Evolutionary conservation across 2,797 vertebrate genomes (phyloP), one percentile per base, ranked within the genome.

Genomic region (Poecilia picta): DNA sequence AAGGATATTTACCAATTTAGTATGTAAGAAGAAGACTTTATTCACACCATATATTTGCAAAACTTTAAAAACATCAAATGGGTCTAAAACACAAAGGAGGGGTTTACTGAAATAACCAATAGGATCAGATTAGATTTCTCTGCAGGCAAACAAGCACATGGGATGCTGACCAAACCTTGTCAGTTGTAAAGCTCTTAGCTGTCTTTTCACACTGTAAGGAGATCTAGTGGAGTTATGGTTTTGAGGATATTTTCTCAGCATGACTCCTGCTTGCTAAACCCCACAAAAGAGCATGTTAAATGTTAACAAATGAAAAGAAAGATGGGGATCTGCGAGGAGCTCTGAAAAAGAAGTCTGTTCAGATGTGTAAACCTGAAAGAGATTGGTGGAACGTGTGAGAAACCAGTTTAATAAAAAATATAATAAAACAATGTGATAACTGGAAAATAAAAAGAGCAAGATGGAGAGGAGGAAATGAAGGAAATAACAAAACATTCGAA

Each of bases 401-500:
- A 82, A 72, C 36, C n/a, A 13, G 5, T 72, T 51, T n/a, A 36
- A 62, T 15, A 70, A 86, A 73, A 18, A 55, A 45, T 45, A 77
- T 33, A 66, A 28, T 25, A 41, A 41, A 68, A 80, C 41, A 81
- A 43, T 59, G 28, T 15, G 55, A 73, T 25, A 51, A 23, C 45
- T 28, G 41, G n/a, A 74, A 73, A 55, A 23, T 28, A 49, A 51
- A 79, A 83, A 49, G 57, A 46, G n/a, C 20, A 74, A 71, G 57
- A 80, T 10, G 3, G 57, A 81, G 33, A 53, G 46, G 71, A 83
- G 66, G 62, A 86, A 83, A 85, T 77, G 31, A 83, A 83, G 64
- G 47, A 85, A 87, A 90, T 81, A 16, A 82, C 78, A 80, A 85
- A 85, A 85, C 74, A 80, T 82, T 88, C 57, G n/a, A 82, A 87